Conservation (phyloP, 2,113 vertebrate species). For the Xenopus laevis region DNA sequence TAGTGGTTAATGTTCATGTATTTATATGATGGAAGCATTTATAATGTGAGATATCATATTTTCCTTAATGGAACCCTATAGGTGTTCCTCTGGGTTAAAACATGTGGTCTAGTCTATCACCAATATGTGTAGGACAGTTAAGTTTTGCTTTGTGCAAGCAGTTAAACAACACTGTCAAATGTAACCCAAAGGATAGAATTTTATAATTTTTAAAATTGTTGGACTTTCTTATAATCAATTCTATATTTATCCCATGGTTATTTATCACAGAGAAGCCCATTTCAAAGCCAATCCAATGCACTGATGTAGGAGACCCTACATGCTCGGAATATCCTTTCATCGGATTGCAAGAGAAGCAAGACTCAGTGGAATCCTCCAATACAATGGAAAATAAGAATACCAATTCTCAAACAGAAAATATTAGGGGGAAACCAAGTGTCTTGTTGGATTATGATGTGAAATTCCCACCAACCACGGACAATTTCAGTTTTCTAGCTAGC, state of each 20-base stretch:
- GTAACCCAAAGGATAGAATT: too few relatives aligned
- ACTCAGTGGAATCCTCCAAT: neutral
- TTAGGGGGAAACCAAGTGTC: neutral
- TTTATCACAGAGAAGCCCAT: conserved; percentile 47
- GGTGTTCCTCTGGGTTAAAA: too few relatives aligned
- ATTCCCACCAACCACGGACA: conserved; percentile 4
- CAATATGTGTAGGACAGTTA: too few relatives aligned
- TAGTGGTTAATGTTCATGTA: too few relatives aligned
- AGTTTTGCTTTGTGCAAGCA: too few relatives aligned
- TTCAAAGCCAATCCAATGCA: conserved; percentile 53
- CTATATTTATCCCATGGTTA: neutral
- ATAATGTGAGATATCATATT: too few relatives aligned
- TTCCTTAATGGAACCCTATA: too few relatives aligned
- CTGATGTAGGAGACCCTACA: conserved; percentile 40
- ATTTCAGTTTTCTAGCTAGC: conserved; percentile 14
- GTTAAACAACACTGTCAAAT: too few relatives aligned
- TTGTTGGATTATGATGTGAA: neutral
- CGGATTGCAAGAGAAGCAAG: conserved; percentile 23
- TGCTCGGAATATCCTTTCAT: conserved; percentile 56
- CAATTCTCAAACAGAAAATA: neutral
- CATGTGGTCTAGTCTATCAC: too few relatives aligned
- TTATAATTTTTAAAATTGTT: too few relatives aligned
- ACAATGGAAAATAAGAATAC: neutral
- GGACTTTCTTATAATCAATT: too few relatives aligned
- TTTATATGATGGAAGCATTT: too few relatives aligned